These are phyloP conservation scores for Mobula hypostoma DNA, from an alignment of 2,113 vertebrate genomes.

Conservation along the genomic window DNA sequence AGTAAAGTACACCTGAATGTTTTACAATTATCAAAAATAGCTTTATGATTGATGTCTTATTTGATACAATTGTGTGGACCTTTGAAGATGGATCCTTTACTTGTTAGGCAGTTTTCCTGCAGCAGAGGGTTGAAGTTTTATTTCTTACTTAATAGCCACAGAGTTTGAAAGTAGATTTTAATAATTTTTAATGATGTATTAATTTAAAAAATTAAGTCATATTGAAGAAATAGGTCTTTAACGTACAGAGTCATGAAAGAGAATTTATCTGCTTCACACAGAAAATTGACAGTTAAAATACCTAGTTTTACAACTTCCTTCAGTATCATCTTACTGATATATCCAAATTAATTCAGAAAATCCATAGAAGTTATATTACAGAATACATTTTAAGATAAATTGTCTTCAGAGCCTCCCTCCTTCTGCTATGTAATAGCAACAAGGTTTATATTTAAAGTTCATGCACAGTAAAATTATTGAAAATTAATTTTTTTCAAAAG, in stretches of 20 bases:
- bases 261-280: background rate
- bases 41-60: background rate
- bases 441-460: background rate
- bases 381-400: background rate
- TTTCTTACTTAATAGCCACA: conserved; percentile 14
- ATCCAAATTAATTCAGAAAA: background rate
- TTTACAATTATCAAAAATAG: background rate
- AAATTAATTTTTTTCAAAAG: background rate
- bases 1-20: background rate
- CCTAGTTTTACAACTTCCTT: background rate
- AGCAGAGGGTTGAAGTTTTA: background rate
- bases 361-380: background rate
- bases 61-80: background rate
- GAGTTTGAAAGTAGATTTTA: background rate
- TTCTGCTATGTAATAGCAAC: background rate
- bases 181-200: conserved; percentile 10
- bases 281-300: background rate
- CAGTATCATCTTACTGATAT: background rate
- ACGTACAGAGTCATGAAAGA: background rate
- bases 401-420: background rate
- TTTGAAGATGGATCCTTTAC: background rate
- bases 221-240: background rate
- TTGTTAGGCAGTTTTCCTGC: background rate
- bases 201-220: background rate
- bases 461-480: background rate